Conservation (phyloP, 2,888 invertebrate genomes). For the Baronia brevicornis region DNA sequence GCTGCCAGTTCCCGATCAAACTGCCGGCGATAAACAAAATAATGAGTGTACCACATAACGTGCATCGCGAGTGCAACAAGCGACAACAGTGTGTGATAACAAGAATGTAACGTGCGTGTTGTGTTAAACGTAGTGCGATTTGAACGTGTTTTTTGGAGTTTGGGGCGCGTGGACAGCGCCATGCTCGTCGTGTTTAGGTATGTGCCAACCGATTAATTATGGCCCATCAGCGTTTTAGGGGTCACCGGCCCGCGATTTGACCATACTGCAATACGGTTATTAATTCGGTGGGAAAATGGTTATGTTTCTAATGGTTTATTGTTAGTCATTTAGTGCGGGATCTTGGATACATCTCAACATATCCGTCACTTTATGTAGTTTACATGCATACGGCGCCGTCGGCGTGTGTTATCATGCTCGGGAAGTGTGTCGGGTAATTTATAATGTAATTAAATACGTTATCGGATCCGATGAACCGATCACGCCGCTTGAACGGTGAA, state of each 20-base stretch:
- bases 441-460: slow-evolving; percentile 67
- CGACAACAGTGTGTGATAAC: slow-evolving; percentile 71
- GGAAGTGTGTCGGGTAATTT: slow-evolving; percentile 67
- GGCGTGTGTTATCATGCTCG: slow-evolving; percentile 50
- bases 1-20: slow-evolving; percentile 44
- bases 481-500: slow-evolving; percentile 42
- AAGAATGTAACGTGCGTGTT: slow-evolving; percentile 67
- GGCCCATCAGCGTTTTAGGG: slow-evolving; percentile 58
- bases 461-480: slow-evolving; percentile 48
- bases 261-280: slow-evolving; percentile 20
- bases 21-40: slow-evolving; percentile 70
- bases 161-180: slow-evolving; percentile 57
- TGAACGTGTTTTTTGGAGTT: slow-evolving; percentile 64
- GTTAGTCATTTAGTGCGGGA: slow-evolving; percentile 9
- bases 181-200: slow-evolving; percentile 71
- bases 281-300: slow-evolving; percentile 1
- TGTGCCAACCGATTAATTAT: slow-evolving; percentile 66
- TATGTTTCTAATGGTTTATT: too few relatives aligned
- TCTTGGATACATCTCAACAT: slow-evolving; percentile 27
- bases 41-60: slow-evolving; percentile 66
- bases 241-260: slow-evolving; percentile 62
- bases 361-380: slow-evolving; percentile 40
- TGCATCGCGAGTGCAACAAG: slow-evolving; percentile 68
- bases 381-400: slow-evolving; percentile 50
- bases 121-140: slow-evolving; percentile 60